phyloP scores from a whole-genome alignment of 1,140 invertebrate species.

The Bombus haemorrhoidalis region DNA sequence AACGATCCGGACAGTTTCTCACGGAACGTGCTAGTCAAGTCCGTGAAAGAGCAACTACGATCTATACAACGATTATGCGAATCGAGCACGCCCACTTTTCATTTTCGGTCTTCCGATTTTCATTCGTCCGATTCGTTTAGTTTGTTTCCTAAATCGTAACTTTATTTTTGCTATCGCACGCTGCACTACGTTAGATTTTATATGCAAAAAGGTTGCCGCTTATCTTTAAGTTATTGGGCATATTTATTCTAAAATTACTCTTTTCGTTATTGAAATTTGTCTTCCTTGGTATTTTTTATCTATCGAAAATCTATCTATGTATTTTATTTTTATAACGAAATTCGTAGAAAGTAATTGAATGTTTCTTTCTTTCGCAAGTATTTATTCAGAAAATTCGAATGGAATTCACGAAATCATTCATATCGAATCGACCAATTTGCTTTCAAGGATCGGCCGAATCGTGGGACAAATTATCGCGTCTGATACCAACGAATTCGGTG shows the following conservation, averaged over 20 bases:
- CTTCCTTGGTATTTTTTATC: neutral
- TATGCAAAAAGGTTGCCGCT: neutral
- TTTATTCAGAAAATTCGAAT: too few species aligned
- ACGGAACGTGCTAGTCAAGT: constrained; percentile 2
- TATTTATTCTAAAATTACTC: neutral
- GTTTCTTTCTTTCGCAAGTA: neutral
- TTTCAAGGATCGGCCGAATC: constrained; percentile 62
- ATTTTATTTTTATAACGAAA: neutral
- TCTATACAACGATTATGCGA: neutral
- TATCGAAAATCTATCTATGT: neutral
- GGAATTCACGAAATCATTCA: neutral
- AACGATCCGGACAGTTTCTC: constrained; percentile 28
- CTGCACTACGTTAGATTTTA: accelerated
- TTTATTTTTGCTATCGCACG: too few species aligned
- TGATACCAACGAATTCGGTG: constrained; percentile 75
- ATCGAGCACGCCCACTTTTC: neutral
- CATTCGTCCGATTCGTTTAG: neutral
- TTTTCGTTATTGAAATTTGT: neutral
- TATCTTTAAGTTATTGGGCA: neutral
- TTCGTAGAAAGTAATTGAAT: neutral
- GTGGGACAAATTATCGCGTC: constrained; percentile 69
- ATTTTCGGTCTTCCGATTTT: neutral
- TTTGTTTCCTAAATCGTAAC: neutral
- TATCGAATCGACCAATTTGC: constrained; percentile 28
- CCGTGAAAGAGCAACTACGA: neutral